Evolutionary conservation across 2,888 invertebrate genomes (phyloP).

Genomic region (Phymatocera aterrima): DNA sequence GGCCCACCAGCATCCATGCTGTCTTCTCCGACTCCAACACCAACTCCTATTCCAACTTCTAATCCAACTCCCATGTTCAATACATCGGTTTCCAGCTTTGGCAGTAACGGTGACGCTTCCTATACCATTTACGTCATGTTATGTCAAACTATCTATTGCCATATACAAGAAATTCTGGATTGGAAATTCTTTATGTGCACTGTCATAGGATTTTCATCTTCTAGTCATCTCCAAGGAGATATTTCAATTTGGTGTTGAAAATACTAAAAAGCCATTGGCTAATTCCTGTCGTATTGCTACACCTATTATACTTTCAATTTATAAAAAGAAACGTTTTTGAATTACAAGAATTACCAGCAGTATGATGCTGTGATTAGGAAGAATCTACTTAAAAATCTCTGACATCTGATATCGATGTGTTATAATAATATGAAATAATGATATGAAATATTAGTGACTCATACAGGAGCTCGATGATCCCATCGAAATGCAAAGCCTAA

Average conservation of each 20-base stretch:
- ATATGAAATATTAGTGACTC: neutral
- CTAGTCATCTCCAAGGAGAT: neutral
- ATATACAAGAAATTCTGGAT: neutral
- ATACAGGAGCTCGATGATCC: neutral
- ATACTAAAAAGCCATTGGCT: neutral
- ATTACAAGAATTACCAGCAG: neutral
- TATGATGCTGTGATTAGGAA: neutral
- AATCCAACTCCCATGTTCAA: constrained; percentile 73
- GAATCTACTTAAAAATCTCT: neutral
- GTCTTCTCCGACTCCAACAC: constrained; percentile 70
- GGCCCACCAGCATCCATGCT: constrained; percentile 80
- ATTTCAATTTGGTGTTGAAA: neutral
- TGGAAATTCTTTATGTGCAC: neutral
- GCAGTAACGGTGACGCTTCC: constrained; percentile 72
- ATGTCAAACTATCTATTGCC: constrained; percentile 46
- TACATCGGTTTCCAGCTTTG: constrained; percentile 73
- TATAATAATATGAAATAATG: neutral
- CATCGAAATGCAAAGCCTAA: neutral
- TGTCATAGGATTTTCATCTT: neutral
- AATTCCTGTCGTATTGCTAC: neutral
- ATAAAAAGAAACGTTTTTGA: neutral
- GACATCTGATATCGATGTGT: neutral
- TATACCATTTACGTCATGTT: constrained; percentile 59
- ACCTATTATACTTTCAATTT: neutral
- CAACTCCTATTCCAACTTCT: constrained; percentile 67